These are phyloP conservation scores for Volucella inflata DNA, from an alignment of 2,888 invertebrate genomes.

Conservation along the genomic window DNA sequence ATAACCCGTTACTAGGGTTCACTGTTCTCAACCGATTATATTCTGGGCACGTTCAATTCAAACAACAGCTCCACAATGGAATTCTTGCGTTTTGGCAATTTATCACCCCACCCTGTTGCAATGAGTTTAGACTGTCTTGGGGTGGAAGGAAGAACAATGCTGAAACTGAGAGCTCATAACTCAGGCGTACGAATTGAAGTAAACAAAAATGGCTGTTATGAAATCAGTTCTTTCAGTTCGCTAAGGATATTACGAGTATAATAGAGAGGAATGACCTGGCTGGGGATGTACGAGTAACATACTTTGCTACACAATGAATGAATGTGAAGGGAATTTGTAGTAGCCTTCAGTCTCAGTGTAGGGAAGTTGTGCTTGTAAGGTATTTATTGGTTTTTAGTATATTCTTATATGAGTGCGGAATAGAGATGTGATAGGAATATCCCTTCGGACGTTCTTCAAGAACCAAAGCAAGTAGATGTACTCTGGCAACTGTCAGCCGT, in stretches of 20 bases:
- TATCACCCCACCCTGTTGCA: constrained; percentile 40
- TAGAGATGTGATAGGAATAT: no score
- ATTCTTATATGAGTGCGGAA: no score
- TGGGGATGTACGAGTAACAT: no score
- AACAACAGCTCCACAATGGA: constrained; percentile 45
- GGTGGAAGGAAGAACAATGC: constrained; percentile 47
- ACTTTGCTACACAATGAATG: constrained; percentile 22
- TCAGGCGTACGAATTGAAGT: constrained; percentile 57
- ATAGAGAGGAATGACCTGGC: neutral
- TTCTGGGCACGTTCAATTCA: constrained; percentile 56
- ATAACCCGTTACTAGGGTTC: constrained; percentile 34
- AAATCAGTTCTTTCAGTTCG: constrained; percentile 42
- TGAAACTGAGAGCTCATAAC: constrained; percentile 64
- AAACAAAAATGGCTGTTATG: constrained; percentile 44
- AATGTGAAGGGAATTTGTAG: constrained; percentile 31
- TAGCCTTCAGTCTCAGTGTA: neutral
- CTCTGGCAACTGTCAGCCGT: no score
- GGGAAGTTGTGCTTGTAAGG: no score
- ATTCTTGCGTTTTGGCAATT: constrained; percentile 44
- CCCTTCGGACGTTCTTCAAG: no score
- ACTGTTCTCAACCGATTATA: constrained; percentile 65
- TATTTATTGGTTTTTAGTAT: no score
- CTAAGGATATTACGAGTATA: constrained; percentile 23
- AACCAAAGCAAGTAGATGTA: no score
- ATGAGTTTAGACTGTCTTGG: constrained; percentile 52